Evolutionary conservation across 2,888 invertebrate genomes (phyloP), one percentile per base, ranked within the genome.

Genomic region (Hecatera dysodea): DNA sequence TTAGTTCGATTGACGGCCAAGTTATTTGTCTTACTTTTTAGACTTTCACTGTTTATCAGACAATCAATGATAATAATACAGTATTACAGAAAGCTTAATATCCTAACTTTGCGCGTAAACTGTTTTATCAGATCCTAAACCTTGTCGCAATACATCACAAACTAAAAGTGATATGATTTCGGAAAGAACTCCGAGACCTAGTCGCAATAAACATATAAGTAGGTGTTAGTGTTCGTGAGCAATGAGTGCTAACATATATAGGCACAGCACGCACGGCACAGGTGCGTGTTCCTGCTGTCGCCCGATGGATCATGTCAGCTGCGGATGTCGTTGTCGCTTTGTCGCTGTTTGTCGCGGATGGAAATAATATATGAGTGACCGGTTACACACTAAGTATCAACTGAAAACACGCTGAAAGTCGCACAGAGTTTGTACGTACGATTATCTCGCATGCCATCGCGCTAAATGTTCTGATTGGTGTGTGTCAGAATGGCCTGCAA

Each of bases 201-300:
- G 9, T 27, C 42, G 33, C 22, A 57, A 44, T 44, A 39, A 50
- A 42, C 48, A 56, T 19, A 42, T 56, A 57, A 22, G 39, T 44
- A 39, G 33, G 48, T 69, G 57, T 66, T 57, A 65, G 44, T 63
- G 62, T 71, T 29, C 52, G 29, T 52, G 64, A 56, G 61, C n/a
- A 53, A 77, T 66, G 70, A 73, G 48, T 70, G 48, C 56, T 69
- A 50, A 52, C 60, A 50, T 24, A 36, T 48, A n/a, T n/a, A n/a
- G n/a, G 50, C 39, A 52, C 56, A 12, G 60, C 12, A 12, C 22
- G 29, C 73, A 19, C n/a, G 5, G 44, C n/a, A 63, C 48, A 1
- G 50, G n/a, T 50, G n/a, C 22, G 62, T 63, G 69, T 50, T 67
- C 61, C 62, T 67, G 59, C 64, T 46, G 50, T 65, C 33, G 53